These are phyloP conservation scores for Drosophila tristis DNA, from an alignment of 1,140 invertebrate species.

Conservation along the genomic window DNA sequence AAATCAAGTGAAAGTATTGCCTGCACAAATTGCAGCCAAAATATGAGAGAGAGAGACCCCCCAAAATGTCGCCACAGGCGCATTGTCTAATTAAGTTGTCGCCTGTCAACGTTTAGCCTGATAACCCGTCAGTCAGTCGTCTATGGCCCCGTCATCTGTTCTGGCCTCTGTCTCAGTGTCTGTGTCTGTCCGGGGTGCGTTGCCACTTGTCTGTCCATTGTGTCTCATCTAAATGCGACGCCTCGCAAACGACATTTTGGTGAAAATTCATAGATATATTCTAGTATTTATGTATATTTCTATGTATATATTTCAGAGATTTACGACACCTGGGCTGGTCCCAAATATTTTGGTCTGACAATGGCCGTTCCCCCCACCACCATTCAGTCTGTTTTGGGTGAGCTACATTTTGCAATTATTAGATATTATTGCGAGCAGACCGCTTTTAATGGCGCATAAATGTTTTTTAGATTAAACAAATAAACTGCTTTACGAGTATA, in stretches of 20 bases:
- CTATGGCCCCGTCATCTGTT: conserved; percentile 19
- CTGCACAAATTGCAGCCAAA: conserved; percentile 30
- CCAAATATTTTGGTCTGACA: conserved; percentile 36
- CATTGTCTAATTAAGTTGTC: conserved; percentile 75
- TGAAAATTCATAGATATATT: conserved; percentile 3
- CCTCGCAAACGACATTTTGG: conserved; percentile 15
- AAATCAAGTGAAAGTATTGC: conserved; percentile 13
- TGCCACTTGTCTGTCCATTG: conserved; percentile 65
- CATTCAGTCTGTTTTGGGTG: conserved; percentile 17
- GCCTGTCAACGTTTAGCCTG: conserved; percentile 63
- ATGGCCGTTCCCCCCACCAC: conserved; percentile 9
- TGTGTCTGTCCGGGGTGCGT: conserved; percentile 21
- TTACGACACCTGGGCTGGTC: conserved; percentile 42
- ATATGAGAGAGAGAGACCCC: conserved; percentile 30
- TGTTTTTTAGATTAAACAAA: conserved; percentile 65
- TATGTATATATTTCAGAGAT: conserved; percentile 55
- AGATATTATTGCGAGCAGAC: conserved; percentile 7
- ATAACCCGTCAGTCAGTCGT: conserved; percentile 50
- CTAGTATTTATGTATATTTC: conserved; percentile 34
- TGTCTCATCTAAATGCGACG: conserved; percentile 47
- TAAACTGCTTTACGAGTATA: conserved; percentile 19
- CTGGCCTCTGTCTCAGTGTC: conserved; percentile 1
- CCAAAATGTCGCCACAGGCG: conserved; percentile 18
- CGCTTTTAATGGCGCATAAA: conserved; percentile 69
- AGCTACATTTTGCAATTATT: conserved; percentile 41